Evolutionary conservation across 2,797 vertebrate species (phyloP), one percentile per base, ranked within the genome.

Genomic region (Parambassis ranga): DNA sequence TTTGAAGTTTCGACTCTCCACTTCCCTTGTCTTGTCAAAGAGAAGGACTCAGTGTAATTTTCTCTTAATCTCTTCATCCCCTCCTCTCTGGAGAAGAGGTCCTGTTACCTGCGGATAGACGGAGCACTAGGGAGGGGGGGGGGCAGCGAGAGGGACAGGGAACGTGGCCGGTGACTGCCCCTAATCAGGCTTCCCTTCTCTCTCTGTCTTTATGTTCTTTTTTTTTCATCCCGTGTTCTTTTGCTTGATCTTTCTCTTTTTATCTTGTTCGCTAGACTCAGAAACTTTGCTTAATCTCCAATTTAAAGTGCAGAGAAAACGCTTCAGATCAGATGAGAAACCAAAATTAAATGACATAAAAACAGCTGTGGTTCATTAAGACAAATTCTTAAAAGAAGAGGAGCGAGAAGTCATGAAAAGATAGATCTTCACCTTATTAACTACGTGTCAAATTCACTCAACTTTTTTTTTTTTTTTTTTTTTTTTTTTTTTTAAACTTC

Each of bases 31-130:
- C 87, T 85, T 79, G 85, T 81, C 79, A 67, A 67, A 70, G 69
- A 77, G 71, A 83, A 66, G 67, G 51, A 57, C 66, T 80, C 11
- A 7, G 73, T 89, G 81, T 89, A 87, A 89, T 89, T 90, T 90
- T 55, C 83, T 77, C 79, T 73, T 90, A 87, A 91, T 91, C 88
- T 87, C 74, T 89, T 90, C 83, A 87, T 90, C 83, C 84, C 28
- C 37, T 80, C 55, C 66, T 85, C 61, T 80, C 52, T 9, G 15
- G 44, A 61, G 71, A 75, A 62, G 71, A 77, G 70, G 65, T 76
- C 38, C 38, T 47, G 47, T 81, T 87, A 86, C 86, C 82, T 84
- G 62, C 30, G n/a, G 55, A 75, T 5, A n/a, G 18, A 58, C 53
- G 50, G 35, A 19, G n/a, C n/a, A n/a, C n/a, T n/a, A 52, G 18